Evolutionary conservation across 2,797 vertebrate species (phyloP), one percentile per base, ranked within the genome.

Genomic region (Urosaurus nigricauda): DNA sequence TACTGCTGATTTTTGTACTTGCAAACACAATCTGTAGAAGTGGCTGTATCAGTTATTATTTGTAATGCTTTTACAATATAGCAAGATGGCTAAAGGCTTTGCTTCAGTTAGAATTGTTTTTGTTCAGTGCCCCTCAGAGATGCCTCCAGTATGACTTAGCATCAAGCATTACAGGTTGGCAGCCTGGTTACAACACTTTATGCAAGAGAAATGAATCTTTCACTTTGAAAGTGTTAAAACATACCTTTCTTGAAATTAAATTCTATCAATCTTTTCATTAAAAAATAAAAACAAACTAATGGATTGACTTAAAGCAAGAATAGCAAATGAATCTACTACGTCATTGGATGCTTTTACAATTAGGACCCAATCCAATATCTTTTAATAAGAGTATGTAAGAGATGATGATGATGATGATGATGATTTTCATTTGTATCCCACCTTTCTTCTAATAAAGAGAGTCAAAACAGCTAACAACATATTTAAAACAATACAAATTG

Each of bases 121-220:
- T 73, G 86, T 93, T 70, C 77, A 80, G 83, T 75, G 53, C 32
- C 24, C 56, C 65, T 86, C 78, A 51, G 35, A 84, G 58, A 58
- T 71, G 37, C 89, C 91, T 93, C 60, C 37, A 65, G 35, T 84
- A 78, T 56, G 47, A 78, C 17, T 83, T 90, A 79, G 73, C 60
- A 94, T 43, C 53, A 92, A 77, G 60, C 40, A 84, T 8, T 89
- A 77, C 13, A 87, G 32, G 88, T 79, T 85, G 74, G 68, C 81
- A 74, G 24, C 35, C 16, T 13, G 14, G 79, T 88, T 58, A 58
- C 29, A 74, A 19, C 0, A 0, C 60, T 56, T 74, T 40, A 88
- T 16, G 29, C 87, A 90, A 24, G 6, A 11, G 0, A 7, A 82
- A 16, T 53, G 73, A 83, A 79, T 58, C 87, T 91, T 83, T 74